phyloP scores from a whole-genome alignment of 2,888 invertebrate species.

The Thumatha senex region DNA sequence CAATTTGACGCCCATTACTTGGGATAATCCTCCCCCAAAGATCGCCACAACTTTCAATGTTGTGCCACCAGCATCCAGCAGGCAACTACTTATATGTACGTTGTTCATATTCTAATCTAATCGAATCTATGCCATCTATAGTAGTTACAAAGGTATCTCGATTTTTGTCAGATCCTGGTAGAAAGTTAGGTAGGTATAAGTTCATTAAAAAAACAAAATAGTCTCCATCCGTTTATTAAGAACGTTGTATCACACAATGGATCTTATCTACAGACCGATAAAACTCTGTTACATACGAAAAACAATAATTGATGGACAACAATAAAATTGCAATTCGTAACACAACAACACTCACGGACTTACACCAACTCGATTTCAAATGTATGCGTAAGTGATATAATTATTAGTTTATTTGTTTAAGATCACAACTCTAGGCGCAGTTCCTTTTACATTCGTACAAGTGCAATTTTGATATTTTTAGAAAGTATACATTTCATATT shows the following conservation, averaged over 20 bases:
- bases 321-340: constrained; percentile 72
- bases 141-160: too few species aligned
- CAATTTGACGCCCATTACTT: too few species aligned
- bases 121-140: too few species aligned
- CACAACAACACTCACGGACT: constrained; percentile 43
- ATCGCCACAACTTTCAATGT: too few species aligned
- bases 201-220: constrained; percentile 17
- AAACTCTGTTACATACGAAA: constrained; percentile 76
- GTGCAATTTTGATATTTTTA: not conserved
- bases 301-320: constrained; percentile 78
- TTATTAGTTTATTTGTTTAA: constrained; percentile 4
- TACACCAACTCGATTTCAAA: constrained; percentile 16
- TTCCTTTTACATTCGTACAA: not conserved
- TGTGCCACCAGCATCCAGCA: too few species aligned
- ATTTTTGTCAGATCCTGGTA: too few species aligned
- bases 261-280: constrained; percentile 69
- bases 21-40: too few species aligned
- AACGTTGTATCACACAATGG: constrained; percentile 74
- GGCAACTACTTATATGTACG: too few species aligned
- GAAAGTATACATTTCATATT: too few species aligned
- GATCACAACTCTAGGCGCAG: constrained; percentile 19
- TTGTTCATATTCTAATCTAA: too few species aligned
- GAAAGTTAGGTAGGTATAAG: too few species aligned
- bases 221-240: constrained; percentile 77
- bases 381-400: constrained; percentile 10